phyloP scores from a whole-genome alignment of 2,888 invertebrate genomes.

The Limnephilus marmoratus region DNA sequence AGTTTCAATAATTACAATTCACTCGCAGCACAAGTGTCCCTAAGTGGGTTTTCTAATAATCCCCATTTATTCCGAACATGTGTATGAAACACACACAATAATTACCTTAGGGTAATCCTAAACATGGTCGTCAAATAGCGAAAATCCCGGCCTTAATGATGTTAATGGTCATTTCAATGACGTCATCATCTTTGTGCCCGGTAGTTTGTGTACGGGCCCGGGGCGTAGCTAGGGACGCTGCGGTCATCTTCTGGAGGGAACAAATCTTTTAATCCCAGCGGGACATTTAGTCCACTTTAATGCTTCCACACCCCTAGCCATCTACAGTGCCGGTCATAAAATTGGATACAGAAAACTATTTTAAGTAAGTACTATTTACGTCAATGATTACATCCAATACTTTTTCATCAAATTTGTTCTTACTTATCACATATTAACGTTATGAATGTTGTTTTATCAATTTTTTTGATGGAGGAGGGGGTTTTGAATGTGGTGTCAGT shows the following conservation, averaged over 20 bases:
- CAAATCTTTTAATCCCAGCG: constrained; percentile 66
- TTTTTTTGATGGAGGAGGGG: too few species aligned
- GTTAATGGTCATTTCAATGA: constrained; percentile 58
- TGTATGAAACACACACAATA: constrained; percentile 13
- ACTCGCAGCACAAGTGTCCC: neutral
- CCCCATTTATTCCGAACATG: constrained; percentile 40
- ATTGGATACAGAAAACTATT: neutral
- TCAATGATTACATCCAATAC: neutral
- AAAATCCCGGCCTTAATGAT: constrained; percentile 56
- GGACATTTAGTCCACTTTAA: constrained; percentile 65
- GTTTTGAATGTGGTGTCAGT: neutral
- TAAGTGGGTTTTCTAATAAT: constrained; percentile 6
- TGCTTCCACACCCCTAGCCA: constrained; percentile 52
- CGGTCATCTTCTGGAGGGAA: constrained; percentile 64
- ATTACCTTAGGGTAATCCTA: constrained; percentile 39
- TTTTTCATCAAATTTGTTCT: too few species aligned
- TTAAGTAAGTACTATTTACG: neutral
- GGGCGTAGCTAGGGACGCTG: constrained; percentile 54
- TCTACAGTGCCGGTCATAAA: neutral
- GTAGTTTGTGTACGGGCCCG: neutral
- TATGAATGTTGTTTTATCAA: too few species aligned
- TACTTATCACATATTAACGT: too few species aligned
- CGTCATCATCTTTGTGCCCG: constrained; percentile 59
- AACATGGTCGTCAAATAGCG: constrained; percentile 47
- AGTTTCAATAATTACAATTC: neutral